Percentiles rank a stretch among this genome's conserved stretches.
phyloP scores from a whole-genome alignment of 2,797 vertebrate species.

The Crocodylus rhombifer region DNA sequence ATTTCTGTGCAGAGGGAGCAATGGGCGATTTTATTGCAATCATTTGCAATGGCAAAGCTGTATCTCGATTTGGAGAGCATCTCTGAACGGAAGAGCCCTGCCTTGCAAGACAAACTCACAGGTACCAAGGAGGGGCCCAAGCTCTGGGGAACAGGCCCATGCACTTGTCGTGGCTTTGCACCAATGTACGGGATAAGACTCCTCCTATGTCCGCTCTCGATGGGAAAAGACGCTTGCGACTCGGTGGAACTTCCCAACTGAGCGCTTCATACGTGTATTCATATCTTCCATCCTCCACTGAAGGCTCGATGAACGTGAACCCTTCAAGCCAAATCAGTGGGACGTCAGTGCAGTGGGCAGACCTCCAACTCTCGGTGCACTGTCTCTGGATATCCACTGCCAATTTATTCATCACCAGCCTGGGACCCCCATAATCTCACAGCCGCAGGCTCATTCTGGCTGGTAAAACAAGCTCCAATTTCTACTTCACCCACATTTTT shows the following conservation, averaged over 20 bases:
- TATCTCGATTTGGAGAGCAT: background rate
- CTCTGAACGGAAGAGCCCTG: background rate
- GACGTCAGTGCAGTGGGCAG: background rate
- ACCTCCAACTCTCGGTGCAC: accelerated
- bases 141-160: accelerated
- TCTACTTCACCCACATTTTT: background rate
- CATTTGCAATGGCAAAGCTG: background rate
- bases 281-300: accelerated
- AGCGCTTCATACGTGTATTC: accelerated
- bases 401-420: background rate
- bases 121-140: accelerated
- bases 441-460: background rate
- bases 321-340: accelerated
- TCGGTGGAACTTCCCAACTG: accelerated
- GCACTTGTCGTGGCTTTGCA: background rate
- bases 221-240: accelerated
- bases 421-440: background rate
- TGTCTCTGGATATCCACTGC: too few species aligned
- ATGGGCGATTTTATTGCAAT: background rate
- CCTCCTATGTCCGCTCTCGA: accelerated
- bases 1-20: background rate
- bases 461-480: background rate
- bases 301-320: accelerated
- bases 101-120: background rate
- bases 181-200: background rate